Evolutionary conservation across 2,113 vertebrate genomes (phyloP).

Genomic region (Anoplopoma fimbria): DNA sequence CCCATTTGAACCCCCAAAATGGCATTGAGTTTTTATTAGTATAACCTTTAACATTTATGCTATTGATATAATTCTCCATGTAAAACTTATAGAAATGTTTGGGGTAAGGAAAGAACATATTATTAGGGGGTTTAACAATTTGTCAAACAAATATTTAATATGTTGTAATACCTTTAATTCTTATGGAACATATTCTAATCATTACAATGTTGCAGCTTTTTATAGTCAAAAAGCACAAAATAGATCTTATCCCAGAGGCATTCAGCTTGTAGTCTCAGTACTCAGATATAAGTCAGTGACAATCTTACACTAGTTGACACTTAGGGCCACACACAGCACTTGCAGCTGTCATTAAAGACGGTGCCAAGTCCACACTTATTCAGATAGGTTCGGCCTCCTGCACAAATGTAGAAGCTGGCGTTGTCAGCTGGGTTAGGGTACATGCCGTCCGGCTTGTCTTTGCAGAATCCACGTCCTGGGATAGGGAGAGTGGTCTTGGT

Average conservation of each 20-base stretch:
- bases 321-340: conserved; percentile 70
- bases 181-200: background rate
- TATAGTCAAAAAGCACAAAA: background rate
- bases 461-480: conserved; percentile 68
- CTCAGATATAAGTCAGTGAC: background rate
- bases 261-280: background rate
- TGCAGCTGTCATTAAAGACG: conserved; percentile 50
- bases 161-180: background rate
- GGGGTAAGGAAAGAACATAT: background rate
- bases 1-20: background rate
- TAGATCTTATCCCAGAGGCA: background rate
- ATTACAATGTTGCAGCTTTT: background rate
- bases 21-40: background rate
- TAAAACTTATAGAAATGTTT: background rate
- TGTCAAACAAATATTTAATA: background rate
- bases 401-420: conserved; percentile 60
- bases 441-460: conserved; percentile 62
- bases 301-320: background rate
- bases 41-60: background rate
- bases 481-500: conserved; percentile 54
- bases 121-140: background rate
- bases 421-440: conserved; percentile 53
- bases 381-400: conserved; percentile 47
- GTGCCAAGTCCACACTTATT: conserved; percentile 2
- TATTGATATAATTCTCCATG: background rate